Evolutionary conservation across 1,140 invertebrate genomes (phyloP).

Genomic region (Mya arenaria): DNA sequence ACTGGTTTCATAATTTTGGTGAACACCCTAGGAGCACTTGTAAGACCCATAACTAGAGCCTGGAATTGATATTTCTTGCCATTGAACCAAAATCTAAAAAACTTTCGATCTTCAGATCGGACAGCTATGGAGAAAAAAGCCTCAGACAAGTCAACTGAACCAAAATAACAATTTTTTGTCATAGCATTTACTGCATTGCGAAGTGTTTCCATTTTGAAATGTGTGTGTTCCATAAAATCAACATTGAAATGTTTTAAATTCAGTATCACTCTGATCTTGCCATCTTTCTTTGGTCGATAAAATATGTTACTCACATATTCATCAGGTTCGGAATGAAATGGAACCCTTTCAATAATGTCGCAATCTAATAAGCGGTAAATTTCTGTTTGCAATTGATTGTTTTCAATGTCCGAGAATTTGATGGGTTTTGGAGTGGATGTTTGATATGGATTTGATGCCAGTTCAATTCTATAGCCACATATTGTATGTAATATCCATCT

Average conservation of each 20-base stretch:
- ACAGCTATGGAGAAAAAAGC: not conserved
- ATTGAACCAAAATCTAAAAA: constrained; percentile 7
- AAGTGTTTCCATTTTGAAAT: constrained; percentile 15
- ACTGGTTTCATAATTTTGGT: constrained; percentile 32
- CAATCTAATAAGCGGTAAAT: constrained; percentile 9
- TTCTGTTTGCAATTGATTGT: constrained; percentile 1
- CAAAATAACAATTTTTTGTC: constrained; percentile 29
- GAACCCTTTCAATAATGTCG: constrained; percentile 22
- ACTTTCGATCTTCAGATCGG: constrained; percentile 1
- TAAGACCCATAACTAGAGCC: constrained; percentile 7
- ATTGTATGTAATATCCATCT: constrained; percentile 10
- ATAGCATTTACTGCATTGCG: constrained; percentile 16
- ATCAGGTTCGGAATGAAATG: not conserved
- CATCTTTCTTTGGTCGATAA: constrained; percentile 28
- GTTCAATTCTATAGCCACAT: constrained; percentile 3
- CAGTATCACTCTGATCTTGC: constrained; percentile 17
- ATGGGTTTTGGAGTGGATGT: constrained; percentile 14
- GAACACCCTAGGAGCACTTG: constrained; percentile 11
- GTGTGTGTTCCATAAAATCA: constrained; percentile 18
- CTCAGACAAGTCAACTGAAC: not conserved
- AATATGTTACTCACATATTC: constrained; percentile 28
- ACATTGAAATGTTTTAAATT: constrained; percentile 33
- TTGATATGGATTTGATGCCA: constrained; percentile 4
- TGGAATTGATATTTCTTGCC: constrained; percentile 22
- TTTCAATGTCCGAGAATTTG: not conserved